Conservation (phyloP, 2,797 vertebrate species). For the Myotis daubentonii region DNA sequence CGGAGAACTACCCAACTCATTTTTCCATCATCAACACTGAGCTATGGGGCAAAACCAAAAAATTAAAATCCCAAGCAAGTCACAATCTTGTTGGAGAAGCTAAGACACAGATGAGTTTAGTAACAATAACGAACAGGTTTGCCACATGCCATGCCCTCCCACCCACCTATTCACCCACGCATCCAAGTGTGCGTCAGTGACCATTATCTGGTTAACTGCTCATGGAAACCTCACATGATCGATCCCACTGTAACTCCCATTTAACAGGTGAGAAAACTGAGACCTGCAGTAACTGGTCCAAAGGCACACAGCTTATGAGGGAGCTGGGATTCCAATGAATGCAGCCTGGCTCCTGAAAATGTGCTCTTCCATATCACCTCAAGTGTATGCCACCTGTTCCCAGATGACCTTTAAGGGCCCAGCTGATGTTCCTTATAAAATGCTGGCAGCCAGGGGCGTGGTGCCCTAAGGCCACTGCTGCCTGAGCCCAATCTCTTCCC, state of each 20-base stretch:
- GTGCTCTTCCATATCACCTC: background rate
- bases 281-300: background rate
- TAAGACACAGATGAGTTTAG: background rate
- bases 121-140: rapidly evolving
- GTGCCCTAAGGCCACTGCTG: too few species aligned
- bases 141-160: background rate
- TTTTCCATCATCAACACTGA: background rate
- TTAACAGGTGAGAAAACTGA: background rate
- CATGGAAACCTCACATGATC: background rate
- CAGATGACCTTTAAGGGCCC: background rate
- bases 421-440: background rate
- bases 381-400: background rate
- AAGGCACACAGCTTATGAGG: background rate
- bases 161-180: background rate
- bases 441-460: background rate
- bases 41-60: background rate
- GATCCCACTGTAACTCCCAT: background rate
- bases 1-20: background rate
- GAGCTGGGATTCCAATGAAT: background rate
- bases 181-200: too few species aligned
- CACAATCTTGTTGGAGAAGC: background rate
- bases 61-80: background rate
- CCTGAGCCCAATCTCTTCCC: background rate
- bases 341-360: background rate
- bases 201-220: background rate